Conservation (phyloP, 2,888 invertebrate genomes). For the Andrena bicolor region DNA sequence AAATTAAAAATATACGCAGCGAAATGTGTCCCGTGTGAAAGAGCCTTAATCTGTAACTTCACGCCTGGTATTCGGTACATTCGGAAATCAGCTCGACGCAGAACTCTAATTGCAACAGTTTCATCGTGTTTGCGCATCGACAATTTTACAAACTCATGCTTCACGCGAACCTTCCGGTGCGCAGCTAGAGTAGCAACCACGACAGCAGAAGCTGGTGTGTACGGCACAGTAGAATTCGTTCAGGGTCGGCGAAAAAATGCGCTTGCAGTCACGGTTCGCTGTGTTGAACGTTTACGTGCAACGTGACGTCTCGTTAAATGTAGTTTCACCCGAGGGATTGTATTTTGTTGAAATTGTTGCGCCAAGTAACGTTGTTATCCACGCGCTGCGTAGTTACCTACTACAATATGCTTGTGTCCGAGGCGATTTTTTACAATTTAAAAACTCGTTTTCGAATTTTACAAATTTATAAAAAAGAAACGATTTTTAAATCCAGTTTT, state of each 20-base stretch:
- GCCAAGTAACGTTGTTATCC: neutral
- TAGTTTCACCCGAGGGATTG: slow-evolving; percentile 1
- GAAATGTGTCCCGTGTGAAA: too few species aligned
- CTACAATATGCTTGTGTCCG: too few species aligned
- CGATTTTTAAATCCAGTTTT: too few species aligned
- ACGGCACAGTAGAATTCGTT: slow-evolving; percentile 32
- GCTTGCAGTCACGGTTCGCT: slow-evolving; percentile 36
- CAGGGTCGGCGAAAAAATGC: slow-evolving; percentile 49
- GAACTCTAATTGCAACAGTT: too few species aligned
- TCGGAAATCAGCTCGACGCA: too few species aligned
- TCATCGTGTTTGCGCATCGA: neutral
- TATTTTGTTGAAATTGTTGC: slow-evolving; percentile 2
- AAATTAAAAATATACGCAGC: too few species aligned
- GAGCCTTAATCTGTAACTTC: too few species aligned
- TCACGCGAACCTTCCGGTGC: neutral
- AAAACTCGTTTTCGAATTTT: too few species aligned
- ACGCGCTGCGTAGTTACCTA: neutral
- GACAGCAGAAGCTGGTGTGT: slow-evolving; percentile 26
- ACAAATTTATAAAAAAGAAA: too few species aligned
- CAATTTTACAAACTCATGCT: slow-evolving; percentile 14
- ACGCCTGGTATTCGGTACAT: too few species aligned
- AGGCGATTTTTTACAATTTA: too few species aligned
- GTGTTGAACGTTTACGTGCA: slow-evolving; percentile 22
- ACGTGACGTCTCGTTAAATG: slow-evolving; percentile 25
- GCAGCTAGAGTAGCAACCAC: slow-evolving; percentile 8